These are phyloP conservation scores for Hapalemur alaotrensis DNA, from an alignment of 2,797 vertebrate genomes.

Conservation along the genomic window DNA sequence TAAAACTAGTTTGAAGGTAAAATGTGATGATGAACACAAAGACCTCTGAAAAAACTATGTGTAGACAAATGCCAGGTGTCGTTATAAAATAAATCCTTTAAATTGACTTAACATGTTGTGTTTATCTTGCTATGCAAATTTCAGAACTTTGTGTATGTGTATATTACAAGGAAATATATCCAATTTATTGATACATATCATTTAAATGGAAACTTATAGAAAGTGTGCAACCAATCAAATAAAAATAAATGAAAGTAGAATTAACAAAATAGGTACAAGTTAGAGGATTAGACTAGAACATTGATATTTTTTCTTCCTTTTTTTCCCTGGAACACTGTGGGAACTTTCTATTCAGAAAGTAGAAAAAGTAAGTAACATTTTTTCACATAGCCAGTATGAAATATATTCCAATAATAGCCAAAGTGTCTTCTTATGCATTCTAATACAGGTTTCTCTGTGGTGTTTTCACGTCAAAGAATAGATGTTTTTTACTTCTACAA, in stretches of 20 bases:
- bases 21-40: not conserved
- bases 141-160: not conserved
- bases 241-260: not conserved
- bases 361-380: not conserved
- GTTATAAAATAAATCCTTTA: not conserved
- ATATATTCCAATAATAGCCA: not conserved
- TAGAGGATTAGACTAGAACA: not conserved
- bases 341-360: not conserved
- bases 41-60: not conserved
- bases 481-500: not conserved
- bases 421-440: not conserved
- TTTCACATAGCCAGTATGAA: not conserved
- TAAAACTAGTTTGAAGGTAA: not conserved
- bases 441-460: not conserved
- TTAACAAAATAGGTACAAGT: not conserved
- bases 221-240: not conserved
- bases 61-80: not conserved
- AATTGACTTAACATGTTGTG: not conserved
- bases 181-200: not conserved
- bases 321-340: not conserved
- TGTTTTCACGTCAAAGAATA: not conserved
- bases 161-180: not conserved
- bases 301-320: not conserved
- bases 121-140: not conserved
- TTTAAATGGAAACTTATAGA: not conserved